Evolutionary conservation across 2,797 vertebrate genomes (phyloP), one percentile per base, ranked within the genome.

Genomic region (Geotrypetes seraphini): DNA sequence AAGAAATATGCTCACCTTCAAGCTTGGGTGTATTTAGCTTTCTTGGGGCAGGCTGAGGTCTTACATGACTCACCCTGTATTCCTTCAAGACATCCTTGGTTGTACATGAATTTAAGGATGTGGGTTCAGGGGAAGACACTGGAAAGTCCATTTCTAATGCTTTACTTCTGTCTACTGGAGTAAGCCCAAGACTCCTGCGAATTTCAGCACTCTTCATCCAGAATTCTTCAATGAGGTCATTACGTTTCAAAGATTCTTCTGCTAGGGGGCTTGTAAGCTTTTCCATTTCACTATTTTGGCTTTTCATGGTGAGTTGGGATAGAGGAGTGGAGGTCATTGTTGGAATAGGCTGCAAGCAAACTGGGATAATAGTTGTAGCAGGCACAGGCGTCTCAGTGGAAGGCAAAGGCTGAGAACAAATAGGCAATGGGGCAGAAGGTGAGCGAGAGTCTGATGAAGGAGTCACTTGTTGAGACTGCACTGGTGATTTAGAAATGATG

Each of bases 131-230:
- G 11, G 74, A 58, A 7, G 57, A 31, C 10, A 60, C 36, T 7
- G 87, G 83, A 16, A 74, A 50, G 31, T 50, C 82, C 4, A 60
- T 78, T 31, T 91, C 89, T 0, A 79, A 49, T 8, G 61, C 62
- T 47, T 54, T 81, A 63, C 71, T 83, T 32, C 89, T 87, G 11
- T 88, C 86, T 42, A 95, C 52, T 1, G 93, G 92, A 0, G 83
- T 68, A 19, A 97, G 80, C 2, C 93, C 94, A 1, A 97, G 83
- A 53, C 92, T 97, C 57, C 88, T 91, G 25, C 94, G 73, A 36
- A 97, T 97, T 54, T 99, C 94, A 0, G 92, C 92, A 0, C 92
- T 97, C 69, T 96, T 99, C 53, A 89, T 59, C 93, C 96, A 97
- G 45, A 97, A 97, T 42, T 99, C 94, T 17, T 95, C 92, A 4